Evolutionary conservation across 2,888 invertebrate species (phyloP), one percentile per base, ranked within the genome.

Genomic region (Mythimna lalbum): DNA sequence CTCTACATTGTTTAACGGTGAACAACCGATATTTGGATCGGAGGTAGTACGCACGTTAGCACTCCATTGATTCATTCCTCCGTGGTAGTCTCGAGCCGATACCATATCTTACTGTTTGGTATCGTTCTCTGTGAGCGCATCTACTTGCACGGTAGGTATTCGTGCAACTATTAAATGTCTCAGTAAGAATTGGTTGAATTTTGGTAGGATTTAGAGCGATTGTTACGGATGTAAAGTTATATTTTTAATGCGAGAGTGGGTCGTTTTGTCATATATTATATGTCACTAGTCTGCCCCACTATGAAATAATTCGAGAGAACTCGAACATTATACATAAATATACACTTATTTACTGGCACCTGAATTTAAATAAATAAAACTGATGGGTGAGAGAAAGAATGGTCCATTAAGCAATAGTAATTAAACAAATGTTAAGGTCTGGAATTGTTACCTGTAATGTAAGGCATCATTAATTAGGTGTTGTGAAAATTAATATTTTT

Each of bases 221-320:
- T 83, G 85, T 84, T 87, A 83, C 80, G 78, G 78, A 81, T 86
- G 83, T 87, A 81, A 84, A 85, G 77, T 74, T 76, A 82, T 64
- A 79, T 84, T 81, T 76, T 82, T 76, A 84, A 77, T 64, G 77
- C 66, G 63, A 72, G 71, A 66, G 53, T 78, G 70, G 73, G 55
- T 80, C 63, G 55, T 65, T 55, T 52, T 67, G 73, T 67, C 49
- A 62, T 71, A 73, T 75, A 36, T 50, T 66, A 71, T 36, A 60
- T 43, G 57, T 49, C 43, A 70, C 53, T 55, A 69, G 53, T 69
- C 63, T 73, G 77, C 73, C 73, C 75, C 79, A 78, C 19, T 64
- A 57, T 57, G 31, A 17, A 65, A 53, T 73, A 7, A 65, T 72
- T 73, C 61, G 52, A 49, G 50, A 17, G 61, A 63, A 57, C 17